These are phyloP conservation scores for Lutraria rhynchaena DNA, from an alignment of 1,140 invertebrate species.

Conservation along the genomic window DNA sequence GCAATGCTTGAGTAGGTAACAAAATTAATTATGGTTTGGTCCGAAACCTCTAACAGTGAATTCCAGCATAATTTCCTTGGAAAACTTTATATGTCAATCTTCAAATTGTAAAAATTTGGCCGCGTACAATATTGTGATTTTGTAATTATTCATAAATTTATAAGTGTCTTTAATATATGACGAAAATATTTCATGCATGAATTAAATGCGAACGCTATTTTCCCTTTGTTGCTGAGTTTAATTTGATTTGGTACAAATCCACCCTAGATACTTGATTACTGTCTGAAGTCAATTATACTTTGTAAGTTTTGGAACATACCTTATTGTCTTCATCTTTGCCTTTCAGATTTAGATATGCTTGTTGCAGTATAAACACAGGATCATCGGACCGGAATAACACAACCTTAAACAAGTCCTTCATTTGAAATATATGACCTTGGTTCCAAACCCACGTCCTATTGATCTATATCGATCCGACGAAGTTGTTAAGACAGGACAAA, in stretches of 20 bases:
- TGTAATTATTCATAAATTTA: background rate
- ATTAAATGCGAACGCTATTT: background rate
- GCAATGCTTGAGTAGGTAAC: no score
- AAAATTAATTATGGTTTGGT: no score
- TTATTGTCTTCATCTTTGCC: background rate
- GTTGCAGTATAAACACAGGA: background rate
- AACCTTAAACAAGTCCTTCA: background rate
- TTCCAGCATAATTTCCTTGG: no score
- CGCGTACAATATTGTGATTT: no score
- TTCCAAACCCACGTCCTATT: no score
- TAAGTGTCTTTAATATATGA: background rate
- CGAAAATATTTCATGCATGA: background rate
- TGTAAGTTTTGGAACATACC: background rate
- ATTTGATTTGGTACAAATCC: background rate
- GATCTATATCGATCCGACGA: no score
- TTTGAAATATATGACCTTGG: no score
- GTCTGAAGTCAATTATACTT: background rate
- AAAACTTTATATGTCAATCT: no score
- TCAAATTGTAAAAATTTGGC: no score
- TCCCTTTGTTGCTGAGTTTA: background rate
- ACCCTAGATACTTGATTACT: background rate
- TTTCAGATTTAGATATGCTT: background rate
- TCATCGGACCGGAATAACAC: constrained; percentile 1
- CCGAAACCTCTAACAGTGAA: no score
- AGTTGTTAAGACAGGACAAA: no score